Percentiles rank a stretch among this genome's conserved stretches.
phyloP scores from a whole-genome alignment of 2,113 vertebrate species.

The Microtus montanus region DNA sequence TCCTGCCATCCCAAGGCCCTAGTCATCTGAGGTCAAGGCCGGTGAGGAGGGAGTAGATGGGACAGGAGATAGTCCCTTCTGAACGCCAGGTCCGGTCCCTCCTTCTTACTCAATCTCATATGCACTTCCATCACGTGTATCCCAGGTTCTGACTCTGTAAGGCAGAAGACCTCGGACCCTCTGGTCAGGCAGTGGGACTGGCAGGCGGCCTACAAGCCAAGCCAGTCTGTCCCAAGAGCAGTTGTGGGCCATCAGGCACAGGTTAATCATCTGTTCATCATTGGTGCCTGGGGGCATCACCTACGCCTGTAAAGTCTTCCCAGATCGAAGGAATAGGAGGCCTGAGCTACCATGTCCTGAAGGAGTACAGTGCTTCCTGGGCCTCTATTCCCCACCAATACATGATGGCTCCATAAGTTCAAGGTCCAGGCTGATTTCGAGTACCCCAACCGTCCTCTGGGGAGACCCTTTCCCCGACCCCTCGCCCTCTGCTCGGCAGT shows the following conservation, averaged over 20 bases:
- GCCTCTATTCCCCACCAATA: not conserved
- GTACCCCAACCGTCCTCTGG: not conserved
- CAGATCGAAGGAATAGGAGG: not conserved
- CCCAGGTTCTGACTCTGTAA: not conserved
- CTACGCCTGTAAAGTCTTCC: not conserved
- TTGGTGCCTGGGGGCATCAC: not conserved
- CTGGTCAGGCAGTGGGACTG: not conserved
- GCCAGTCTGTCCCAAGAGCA: not conserved
- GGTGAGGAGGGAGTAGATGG: accelerated
- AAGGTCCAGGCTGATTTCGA: not conserved
- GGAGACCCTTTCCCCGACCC: not conserved
- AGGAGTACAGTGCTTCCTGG: not conserved
- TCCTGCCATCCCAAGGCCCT: not conserved
- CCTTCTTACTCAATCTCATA: not conserved
- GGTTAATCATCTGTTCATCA: not conserved
- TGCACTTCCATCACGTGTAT: not conserved
- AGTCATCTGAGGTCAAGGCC: not conserved
- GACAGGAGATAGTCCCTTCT: not conserved
- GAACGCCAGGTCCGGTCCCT: not conserved
- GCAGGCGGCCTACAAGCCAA: not conserved
- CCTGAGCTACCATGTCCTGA: not conserved
- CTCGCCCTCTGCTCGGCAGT: accelerated
- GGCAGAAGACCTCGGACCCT: not conserved
- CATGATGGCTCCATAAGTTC: not conserved
- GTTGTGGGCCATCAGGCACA: not conserved